Conservation (phyloP, 2,797 vertebrate genomes). For the Microhierax caerulescens region DNA sequence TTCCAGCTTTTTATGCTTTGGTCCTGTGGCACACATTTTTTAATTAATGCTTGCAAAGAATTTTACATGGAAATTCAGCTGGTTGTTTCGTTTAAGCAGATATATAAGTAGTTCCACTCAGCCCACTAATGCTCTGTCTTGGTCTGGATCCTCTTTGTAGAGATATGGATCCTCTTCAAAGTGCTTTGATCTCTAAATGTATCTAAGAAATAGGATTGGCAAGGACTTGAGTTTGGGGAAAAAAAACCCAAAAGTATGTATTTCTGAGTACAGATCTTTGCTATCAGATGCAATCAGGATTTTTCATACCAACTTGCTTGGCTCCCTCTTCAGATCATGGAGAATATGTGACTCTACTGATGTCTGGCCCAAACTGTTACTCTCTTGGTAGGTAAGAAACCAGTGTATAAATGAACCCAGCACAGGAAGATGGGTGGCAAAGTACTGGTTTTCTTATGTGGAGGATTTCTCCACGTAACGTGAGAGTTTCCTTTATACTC, state of each 20-base stretch:
- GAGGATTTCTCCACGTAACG: background rate
- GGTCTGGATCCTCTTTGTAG: background rate
- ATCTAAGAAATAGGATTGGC: background rate
- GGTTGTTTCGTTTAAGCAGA: background rate
- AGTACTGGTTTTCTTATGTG: background rate
- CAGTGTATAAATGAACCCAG: background rate
- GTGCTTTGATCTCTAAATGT: background rate
- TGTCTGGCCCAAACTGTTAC: background rate
- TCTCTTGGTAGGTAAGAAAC: background rate
- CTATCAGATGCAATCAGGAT: background rate
- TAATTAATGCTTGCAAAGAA: background rate
- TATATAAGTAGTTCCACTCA: background rate
- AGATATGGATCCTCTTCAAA: background rate
- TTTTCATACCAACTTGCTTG: background rate
- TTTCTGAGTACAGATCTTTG: background rate
- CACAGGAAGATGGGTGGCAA: background rate
- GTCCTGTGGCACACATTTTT: background rate
- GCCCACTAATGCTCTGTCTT: background rate
- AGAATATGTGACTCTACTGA: background rate
- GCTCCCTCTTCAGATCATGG: background rate
- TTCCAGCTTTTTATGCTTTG: background rate
- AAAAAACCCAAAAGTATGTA: background rate
- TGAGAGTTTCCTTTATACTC: background rate
- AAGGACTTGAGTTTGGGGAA: background rate
- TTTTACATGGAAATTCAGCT: background rate